Evolutionary conservation across 2,888 invertebrate genomes (phyloP).

Genomic region (Diplolepis rosae): DNA sequence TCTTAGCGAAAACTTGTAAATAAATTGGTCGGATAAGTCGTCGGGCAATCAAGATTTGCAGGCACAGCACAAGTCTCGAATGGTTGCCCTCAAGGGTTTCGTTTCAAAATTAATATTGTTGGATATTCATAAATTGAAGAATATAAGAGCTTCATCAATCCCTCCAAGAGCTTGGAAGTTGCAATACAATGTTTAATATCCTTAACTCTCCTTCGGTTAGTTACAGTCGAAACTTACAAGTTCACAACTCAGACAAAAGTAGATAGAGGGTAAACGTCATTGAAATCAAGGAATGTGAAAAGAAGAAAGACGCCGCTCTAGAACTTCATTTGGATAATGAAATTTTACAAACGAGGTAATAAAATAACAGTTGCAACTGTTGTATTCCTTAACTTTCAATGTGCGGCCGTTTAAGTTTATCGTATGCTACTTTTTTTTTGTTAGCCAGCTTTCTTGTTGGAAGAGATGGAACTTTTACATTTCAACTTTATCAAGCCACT

Average conservation of each 20-base stretch:
- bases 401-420: neutral
- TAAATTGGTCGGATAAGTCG: conserved; percentile 40
- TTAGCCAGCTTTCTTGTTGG: conserved; percentile 28
- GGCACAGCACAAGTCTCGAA: neutral
- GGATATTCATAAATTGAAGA: conserved; percentile 26
- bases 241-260: conserved; percentile 36
- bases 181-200: conserved; percentile 17
- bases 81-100: conserved; percentile 16
- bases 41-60: conserved; percentile 46
- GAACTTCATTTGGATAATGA: conserved; percentile 21
- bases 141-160: conserved; percentile 11
- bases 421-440: neutral
- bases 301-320: neutral
- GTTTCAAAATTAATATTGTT: conserved; percentile 23
- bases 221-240: neutral
- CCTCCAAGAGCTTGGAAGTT: neutral
- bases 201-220: conserved; percentile 6
- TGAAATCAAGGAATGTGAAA: conserved; percentile 33
- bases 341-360: conserved; percentile 1
- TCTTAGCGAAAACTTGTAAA: conserved; percentile 45
- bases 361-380: neutral
- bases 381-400: neutral
- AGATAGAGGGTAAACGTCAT: conserved; percentile 44
- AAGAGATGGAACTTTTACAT: conserved; percentile 48
- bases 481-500: conserved; percentile 50